Evolutionary conservation across 2,797 vertebrate species (phyloP).

Genomic region (Macropodus opercularis): DNA sequence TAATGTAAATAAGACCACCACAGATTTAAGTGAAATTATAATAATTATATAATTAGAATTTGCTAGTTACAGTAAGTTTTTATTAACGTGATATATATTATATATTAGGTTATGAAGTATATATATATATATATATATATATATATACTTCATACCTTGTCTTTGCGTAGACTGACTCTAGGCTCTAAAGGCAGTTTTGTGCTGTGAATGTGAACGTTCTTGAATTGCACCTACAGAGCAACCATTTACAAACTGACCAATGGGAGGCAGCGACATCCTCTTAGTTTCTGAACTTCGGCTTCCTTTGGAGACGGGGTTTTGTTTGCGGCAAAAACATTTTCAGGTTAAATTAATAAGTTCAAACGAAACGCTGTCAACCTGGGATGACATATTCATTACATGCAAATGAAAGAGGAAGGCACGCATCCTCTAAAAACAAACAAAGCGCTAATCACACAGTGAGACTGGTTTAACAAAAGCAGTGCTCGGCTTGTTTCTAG

Average conservation of each 20-base stretch:
- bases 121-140: too few relatives aligned
- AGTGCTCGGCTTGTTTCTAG: background rate
- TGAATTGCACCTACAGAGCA: background rate
- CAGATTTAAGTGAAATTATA: too few relatives aligned
- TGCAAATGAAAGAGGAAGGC: conserved; percentile 2
- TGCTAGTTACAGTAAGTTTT: too few relatives aligned
- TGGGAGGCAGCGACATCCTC: too few relatives aligned
- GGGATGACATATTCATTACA: background rate
- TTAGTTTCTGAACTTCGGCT: too few relatives aligned
- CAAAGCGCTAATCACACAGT: background rate
- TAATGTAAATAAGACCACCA: too few relatives aligned
- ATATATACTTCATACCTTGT: background rate
- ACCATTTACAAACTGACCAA: background rate
- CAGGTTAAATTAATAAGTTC: background rate
- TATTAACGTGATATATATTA: too few relatives aligned
- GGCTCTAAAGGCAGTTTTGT: background rate
- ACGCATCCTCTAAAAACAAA: conserved; percentile 1
- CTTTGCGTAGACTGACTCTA: background rate
- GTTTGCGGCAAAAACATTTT: too few relatives aligned
- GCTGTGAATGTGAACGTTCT: background rate
- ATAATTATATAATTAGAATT: too few relatives aligned
- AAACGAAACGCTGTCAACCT: conserved; percentile 19
- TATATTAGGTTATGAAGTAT: too few relatives aligned
- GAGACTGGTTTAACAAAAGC: background rate
- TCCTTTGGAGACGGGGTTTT: too few relatives aligned